phyloP scores from a whole-genome alignment of 2,113 vertebrate species.

The Motacilla alba region DNA sequence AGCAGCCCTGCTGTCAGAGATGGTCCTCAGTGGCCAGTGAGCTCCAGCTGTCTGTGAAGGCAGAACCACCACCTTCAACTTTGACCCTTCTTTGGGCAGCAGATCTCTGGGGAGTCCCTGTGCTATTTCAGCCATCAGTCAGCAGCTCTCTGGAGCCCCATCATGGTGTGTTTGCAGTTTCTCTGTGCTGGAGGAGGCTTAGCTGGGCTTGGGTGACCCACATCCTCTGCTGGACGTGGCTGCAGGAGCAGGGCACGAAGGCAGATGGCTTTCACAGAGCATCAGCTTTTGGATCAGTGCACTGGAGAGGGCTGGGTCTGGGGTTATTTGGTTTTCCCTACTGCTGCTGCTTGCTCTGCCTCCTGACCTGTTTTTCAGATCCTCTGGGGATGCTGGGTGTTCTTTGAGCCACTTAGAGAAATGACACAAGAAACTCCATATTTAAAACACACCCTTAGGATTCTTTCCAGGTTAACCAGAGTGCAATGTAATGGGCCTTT shows the following conservation, averaged over 20 bases:
- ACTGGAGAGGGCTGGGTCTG: neutral
- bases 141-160: neutral
- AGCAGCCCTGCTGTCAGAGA: neutral
- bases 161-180: accelerated
- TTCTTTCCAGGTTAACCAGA: neutral
- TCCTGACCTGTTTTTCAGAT: neutral
- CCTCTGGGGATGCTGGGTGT: neutral
- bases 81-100: neutral
- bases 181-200: neutral
- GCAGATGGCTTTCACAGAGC: slow-evolving; percentile 11
- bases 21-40: neutral
- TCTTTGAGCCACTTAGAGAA: neutral
- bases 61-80: neutral
- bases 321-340: neutral
- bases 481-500: neutral
- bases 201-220: no score
- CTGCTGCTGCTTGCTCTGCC: neutral
- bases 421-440: neutral
- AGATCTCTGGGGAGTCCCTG: neutral
- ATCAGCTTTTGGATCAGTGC: neutral
- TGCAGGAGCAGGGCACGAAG: neutral
- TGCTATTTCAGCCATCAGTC: neutral
- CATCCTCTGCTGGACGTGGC: neutral
- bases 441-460: neutral
- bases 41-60: neutral